Evolutionary conservation across 2,888 invertebrate genomes (phyloP), one percentile per base, ranked within the genome.

Genomic region (Eupelmus urozonus): DNA sequence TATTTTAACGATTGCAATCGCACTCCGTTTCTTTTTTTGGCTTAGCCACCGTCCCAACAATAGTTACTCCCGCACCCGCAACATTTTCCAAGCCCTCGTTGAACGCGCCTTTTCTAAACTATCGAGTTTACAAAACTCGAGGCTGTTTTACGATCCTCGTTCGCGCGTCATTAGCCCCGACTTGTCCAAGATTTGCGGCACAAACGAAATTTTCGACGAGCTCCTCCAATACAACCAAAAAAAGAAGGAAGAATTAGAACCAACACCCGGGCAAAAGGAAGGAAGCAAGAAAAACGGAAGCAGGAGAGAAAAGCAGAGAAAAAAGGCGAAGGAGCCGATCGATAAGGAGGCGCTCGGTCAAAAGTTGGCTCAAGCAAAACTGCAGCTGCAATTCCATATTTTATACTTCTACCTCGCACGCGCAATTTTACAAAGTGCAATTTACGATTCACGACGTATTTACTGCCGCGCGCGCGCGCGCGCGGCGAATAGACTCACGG

Each of bases 401-500:
- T 73, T 66, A 62, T 62, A 62, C 65, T 55, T 57, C 73, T 51
- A 62, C 65, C 49, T 57, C 73, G 40, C 78, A 55, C 67, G 27
- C 42, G 73, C 67, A 73, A 78, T 78, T 78, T 72, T 69, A 51
- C 78, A 72, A 67, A 78, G 67, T 78, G 69, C 73, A 78, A 78
- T 78, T 78, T 73, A 73, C 69, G 62, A 78, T 62, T 57, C 71
- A 66, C 49, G 53, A 63, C 55, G 59, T 76, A 76, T 70, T 76
- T 63, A 63, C 63, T 49, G 11, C 65, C 53, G 45, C 34, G 23
- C 23, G 23, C 27, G 45, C 29, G 27, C 11, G n/a, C 20, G 11
- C 4, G 20, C 7, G 7, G n/a, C n/a, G 2, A 42, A 34, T 34
- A 34, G 34, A 34, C 34, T 34, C 9, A n/a, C 9, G 9, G 34